These are phyloP conservation scores for Phenacoccus solenopsis DNA, from an alignment of 1,140 invertebrate species.

Conservation along the genomic window DNA sequence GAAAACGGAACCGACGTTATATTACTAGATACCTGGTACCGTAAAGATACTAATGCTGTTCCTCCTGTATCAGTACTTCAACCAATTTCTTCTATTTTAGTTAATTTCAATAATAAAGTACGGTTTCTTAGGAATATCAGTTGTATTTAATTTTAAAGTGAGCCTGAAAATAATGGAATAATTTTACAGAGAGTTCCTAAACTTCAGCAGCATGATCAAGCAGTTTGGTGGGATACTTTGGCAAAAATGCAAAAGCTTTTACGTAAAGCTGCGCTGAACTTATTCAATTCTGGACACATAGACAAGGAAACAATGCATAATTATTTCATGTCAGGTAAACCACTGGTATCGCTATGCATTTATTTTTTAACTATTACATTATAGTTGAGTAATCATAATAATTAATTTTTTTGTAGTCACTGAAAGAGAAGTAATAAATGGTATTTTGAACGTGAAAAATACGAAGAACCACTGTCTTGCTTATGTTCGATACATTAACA, in stretches of 20 bases:
- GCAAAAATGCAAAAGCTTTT: slow-evolving; percentile 89
- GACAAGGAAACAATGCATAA: slow-evolving; percentile 91
- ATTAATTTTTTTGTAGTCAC: slow-evolving; percentile 57
- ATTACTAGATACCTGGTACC: slow-evolving; percentile 87
- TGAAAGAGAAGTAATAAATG: slow-evolving; percentile 93
- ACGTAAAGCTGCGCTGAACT: slow-evolving; percentile 73
- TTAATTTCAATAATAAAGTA: slow-evolving; percentile 98
- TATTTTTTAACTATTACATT: background rate
- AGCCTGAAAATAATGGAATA: background rate
- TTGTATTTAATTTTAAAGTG: background rate
- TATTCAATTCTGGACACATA: slow-evolving; percentile 73
- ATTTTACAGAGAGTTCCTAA: slow-evolving; percentile 69
- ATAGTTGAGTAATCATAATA: no score
- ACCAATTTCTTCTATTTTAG: slow-evolving; percentile 90
- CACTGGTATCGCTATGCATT: background rate
- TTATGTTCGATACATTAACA: slow-evolving; percentile 91
- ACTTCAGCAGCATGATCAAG: slow-evolving; percentile 88
- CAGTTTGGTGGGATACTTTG: slow-evolving; percentile 94
- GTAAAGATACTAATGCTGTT: slow-evolving; percentile 90
- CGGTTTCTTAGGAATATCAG: background rate
- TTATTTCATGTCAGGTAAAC: slow-evolving; percentile 93
- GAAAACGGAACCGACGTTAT: slow-evolving; percentile 66
- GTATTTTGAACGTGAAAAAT: slow-evolving; percentile 83
- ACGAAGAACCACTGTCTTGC: slow-evolving; percentile 94
- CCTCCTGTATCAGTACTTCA: slow-evolving; percentile 85